phyloP scores from a whole-genome alignment of 2,888 invertebrate genomes.

The Parascotia fuliginaria region DNA sequence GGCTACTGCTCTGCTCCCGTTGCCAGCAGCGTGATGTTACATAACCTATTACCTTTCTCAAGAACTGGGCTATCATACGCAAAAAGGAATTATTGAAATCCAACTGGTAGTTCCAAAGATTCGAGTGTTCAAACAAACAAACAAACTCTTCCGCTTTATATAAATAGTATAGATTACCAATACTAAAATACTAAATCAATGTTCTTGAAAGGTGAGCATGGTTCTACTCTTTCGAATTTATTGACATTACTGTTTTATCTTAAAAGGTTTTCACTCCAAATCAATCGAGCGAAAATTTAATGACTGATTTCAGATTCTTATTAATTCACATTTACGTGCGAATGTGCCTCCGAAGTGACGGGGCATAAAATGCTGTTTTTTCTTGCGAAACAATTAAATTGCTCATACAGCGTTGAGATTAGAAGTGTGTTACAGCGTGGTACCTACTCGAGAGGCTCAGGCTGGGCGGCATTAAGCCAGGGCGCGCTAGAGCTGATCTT shows the following conservation, averaged over 20 bases:
- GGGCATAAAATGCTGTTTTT: conserved; percentile 72
- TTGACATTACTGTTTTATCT: conserved; percentile 73
- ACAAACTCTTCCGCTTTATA: conserved; percentile 36
- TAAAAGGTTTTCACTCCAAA: conserved; percentile 77
- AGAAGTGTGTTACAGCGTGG: conserved; percentile 60
- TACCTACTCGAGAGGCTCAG: too few relatives aligned
- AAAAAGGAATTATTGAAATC: too few relatives aligned
- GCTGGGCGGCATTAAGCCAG: conserved; percentile 59
- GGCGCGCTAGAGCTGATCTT: conserved; percentile 67
- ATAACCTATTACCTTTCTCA: too few relatives aligned
- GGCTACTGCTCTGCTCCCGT: too few relatives aligned
- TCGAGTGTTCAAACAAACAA: too few relatives aligned
- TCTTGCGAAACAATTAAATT: conserved; percentile 82
- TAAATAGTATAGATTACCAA: too few relatives aligned
- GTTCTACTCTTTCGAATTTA: conserved; percentile 59
- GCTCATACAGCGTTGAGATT: conserved; percentile 74
- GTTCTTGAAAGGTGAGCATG: conserved; percentile 57
- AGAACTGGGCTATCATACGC: too few relatives aligned
- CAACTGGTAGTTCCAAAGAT: too few relatives aligned
- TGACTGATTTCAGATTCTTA: conserved; percentile 79
- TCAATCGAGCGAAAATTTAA: conserved; percentile 81
- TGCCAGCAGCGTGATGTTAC: too few relatives aligned
- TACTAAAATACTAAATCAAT: conserved; percentile 56
- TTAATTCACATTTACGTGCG: conserved; percentile 72
- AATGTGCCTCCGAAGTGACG: conserved; percentile 64